Conservation (phyloP, 2,888 invertebrate species). For the Cremastinae sp. region DNA sequence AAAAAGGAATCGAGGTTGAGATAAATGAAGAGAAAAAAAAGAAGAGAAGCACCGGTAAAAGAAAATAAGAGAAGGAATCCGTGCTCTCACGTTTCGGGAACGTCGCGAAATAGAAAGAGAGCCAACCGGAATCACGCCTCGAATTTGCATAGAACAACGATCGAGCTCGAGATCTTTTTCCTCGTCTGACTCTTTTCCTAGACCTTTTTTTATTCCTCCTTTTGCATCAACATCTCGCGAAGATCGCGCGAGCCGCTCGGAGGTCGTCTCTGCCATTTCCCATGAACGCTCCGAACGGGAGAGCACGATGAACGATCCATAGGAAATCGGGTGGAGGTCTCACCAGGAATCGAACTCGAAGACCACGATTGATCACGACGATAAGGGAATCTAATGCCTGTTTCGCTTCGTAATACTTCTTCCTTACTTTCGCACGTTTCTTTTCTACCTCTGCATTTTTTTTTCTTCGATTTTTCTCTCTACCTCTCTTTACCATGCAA, state of each 20-base stretch:
- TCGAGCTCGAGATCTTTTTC: slow-evolving; percentile 50
- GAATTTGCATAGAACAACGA: slow-evolving; percentile 64
- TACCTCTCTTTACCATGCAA: slow-evolving; percentile 10
- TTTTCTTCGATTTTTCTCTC: slow-evolving; percentile 21
- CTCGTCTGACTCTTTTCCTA: not conserved
- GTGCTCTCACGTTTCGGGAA: slow-evolving; percentile 35
- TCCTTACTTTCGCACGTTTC: slow-evolving; percentile 64
- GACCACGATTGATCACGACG: slow-evolving; percentile 72
- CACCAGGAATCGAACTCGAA: slow-evolving; percentile 49
- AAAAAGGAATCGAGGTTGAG: slow-evolving; percentile 54
- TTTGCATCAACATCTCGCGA: slow-evolving; percentile 11
- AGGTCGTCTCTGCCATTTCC: slow-evolving; percentile 74
- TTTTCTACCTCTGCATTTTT: slow-evolving; percentile 21
- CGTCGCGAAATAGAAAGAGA: slow-evolving; percentile 53
- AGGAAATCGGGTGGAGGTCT: slow-evolving; percentile 68
- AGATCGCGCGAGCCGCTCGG: slow-evolving; percentile 19
- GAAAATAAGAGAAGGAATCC: slow-evolving; percentile 19
- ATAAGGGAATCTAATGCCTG: slow-evolving; percentile 73
- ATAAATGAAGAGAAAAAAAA: slow-evolving; percentile 25
- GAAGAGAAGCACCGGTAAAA: no score
- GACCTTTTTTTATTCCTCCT: not conserved
- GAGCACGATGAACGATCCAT: slow-evolving; percentile 61
- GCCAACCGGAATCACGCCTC: slow-evolving; percentile 60
- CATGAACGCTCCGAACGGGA: slow-evolving; percentile 63
- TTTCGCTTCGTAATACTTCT: slow-evolving; percentile 65